Evolutionary conservation across 2,888 invertebrate genomes (phyloP).

Genomic region (Deilephila porcellus): DNA sequence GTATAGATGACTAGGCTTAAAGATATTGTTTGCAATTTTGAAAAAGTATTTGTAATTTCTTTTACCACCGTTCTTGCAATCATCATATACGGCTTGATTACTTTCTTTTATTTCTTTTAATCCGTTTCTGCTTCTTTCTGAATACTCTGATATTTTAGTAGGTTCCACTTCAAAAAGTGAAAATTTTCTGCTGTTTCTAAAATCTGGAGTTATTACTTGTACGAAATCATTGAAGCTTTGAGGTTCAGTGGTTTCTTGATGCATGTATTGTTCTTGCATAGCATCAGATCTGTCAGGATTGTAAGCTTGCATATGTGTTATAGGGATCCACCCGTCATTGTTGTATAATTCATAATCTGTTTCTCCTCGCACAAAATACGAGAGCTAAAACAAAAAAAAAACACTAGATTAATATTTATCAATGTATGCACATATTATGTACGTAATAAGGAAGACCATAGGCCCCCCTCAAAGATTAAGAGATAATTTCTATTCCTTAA

Average conservation of each 20-base stretch:
- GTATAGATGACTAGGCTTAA: slow-evolving; percentile 14
- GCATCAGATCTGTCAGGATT: slow-evolving; percentile 18
- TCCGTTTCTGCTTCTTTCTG: neutral
- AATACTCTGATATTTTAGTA: neutral
- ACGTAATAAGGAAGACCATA: too few relatives aligned
- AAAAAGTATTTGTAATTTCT: slow-evolving; percentile 10
- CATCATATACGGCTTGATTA: neutral
- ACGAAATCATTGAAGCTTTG: neutral
- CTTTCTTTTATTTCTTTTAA: neutral
- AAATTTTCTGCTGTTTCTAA: neutral
- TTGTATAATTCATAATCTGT: slow-evolving; percentile 29
- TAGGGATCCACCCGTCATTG: slow-evolving; percentile 40
- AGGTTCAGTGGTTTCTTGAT: neutral
- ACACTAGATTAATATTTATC: too few relatives aligned
- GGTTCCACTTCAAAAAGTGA: neutral
- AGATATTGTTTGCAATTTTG: neutral
- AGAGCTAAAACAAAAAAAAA: slow-evolving; percentile 35
- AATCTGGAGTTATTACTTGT: neutral
- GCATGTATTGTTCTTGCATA: neutral
- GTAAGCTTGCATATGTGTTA: slow-evolving; percentile 36
- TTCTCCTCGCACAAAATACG: slow-evolving; percentile 5
- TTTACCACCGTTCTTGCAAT: neutral
- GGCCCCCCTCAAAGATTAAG: neutral
- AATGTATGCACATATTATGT: too few relatives aligned
- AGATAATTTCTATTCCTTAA: neutral